Evolutionary conservation across 2,113 vertebrate genomes (phyloP).

Genomic region (Pseudorhombus dupliciocellatus): DNA sequence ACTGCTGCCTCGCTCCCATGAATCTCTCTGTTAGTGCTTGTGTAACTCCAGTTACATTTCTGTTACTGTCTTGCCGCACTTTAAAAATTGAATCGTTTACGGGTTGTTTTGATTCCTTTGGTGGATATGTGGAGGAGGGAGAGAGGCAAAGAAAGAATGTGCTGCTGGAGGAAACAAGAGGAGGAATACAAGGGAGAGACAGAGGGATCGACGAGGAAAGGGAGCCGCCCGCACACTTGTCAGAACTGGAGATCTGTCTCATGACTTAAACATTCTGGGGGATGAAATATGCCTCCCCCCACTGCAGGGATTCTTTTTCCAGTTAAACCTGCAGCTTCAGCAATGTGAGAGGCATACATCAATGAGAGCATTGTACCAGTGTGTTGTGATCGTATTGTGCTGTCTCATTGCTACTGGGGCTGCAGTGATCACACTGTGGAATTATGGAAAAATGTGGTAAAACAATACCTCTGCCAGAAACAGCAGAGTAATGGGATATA

Average conservation of each 20-base stretch:
- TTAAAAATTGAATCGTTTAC: conserved; percentile 41
- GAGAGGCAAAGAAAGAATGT: conserved; percentile 30
- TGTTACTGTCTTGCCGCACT: conserved; percentile 27
- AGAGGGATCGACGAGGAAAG: conserved; percentile 28
- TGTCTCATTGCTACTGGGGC: conserved; percentile 44
- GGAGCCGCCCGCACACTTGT: conserved; percentile 46
- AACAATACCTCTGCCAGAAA: conserved; percentile 27
- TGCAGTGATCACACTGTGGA: conserved; percentile 23
- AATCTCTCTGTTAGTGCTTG: conserved; percentile 19
- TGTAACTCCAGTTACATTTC: conserved; percentile 29
- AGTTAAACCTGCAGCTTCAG: conserved; percentile 75
- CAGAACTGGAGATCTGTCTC: conserved; percentile 65
- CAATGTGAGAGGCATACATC: conserved; percentile 64
- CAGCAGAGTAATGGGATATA: neutral
- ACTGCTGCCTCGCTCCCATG: conserved; percentile 32
- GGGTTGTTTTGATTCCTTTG: conserved; percentile 41
- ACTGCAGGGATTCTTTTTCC: conserved; percentile 63
- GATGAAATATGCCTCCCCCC: conserved; percentile 70
- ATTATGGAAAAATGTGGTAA: conserved; percentile 19
- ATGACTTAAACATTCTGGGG: conserved; percentile 79
- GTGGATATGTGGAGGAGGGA: conserved; percentile 38
- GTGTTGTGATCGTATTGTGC: conserved; percentile 58
- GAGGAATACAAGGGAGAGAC: neutral
- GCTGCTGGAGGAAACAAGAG: conserved; percentile 1
- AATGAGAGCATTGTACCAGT: conserved; percentile 73